Percentiles rank a stretch among this genome's conserved stretches.
These are phyloP conservation scores for Andrena dorsata DNA, from an alignment of 2,888 invertebrate genomes.

Conservation along the genomic window DNA sequence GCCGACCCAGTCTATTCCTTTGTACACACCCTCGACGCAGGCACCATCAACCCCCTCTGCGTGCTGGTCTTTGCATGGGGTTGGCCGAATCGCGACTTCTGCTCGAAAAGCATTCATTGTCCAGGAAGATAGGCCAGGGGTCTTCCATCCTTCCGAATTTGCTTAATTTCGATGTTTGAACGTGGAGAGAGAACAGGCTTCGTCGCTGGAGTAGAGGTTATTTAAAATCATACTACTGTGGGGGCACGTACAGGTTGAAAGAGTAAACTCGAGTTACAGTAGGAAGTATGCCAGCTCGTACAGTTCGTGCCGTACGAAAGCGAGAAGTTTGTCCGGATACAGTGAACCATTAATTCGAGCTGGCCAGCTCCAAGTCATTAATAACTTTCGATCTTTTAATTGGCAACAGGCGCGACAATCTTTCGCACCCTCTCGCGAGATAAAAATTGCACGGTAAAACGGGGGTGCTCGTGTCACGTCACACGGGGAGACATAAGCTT, in stretches of 20 bases:
- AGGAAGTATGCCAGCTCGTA: conserved; percentile 4
- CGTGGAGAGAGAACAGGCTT: too few relatives aligned
- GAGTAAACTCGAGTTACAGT: not conserved
- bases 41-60: conserved; percentile 31
- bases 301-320: conserved; percentile 5
- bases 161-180: conserved; percentile 12
- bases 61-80: not conserved
- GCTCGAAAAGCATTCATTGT: conserved; percentile 30
- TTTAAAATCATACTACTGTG: not conserved
- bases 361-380: not conserved
- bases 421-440: not conserved
- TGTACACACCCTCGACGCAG: conserved; percentile 39
- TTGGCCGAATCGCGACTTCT: conserved; percentile 49
- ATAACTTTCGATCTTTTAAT: conserved; percentile 44
- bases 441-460: conserved; percentile 5
- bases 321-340: conserved; percentile 1
- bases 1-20: conserved; percentile 50
- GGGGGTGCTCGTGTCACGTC: conserved; percentile 2
- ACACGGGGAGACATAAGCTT: not conserved
- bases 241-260: not conserved
- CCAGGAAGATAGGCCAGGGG: not conserved
- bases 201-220: not conserved
- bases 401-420: not conserved
- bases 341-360: conserved; percentile 16
- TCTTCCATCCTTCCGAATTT: conserved; percentile 14